Percentiles rank a stretch among this genome's conserved stretches.
phyloP scores from a whole-genome alignment of 1,140 invertebrate species.

The Batillaria attramentaria region DNA sequence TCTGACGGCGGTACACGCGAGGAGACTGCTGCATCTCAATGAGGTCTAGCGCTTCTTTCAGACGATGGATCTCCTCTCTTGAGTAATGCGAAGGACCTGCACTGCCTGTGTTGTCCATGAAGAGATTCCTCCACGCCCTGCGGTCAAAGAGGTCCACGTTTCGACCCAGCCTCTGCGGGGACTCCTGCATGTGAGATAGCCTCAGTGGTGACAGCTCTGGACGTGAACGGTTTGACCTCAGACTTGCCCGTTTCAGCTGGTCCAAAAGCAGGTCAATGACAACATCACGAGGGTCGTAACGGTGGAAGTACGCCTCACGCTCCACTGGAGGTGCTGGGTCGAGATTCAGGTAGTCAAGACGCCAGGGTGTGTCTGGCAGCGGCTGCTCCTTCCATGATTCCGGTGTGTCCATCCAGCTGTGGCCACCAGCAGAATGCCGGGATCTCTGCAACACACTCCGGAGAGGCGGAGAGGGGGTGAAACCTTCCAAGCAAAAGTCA shows the following conservation, averaged over 20 bases:
- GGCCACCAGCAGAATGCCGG: not conserved
- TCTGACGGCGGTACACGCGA: not conserved
- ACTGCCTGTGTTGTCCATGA: too few relatives aligned
- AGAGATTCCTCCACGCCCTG: not conserved
- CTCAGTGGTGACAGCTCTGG: constrained; percentile 24
- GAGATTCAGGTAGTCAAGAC: constrained; percentile 36
- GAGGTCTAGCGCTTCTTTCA: not conserved
- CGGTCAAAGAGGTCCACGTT: constrained; percentile 47
- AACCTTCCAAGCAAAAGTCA: constrained; percentile 16
- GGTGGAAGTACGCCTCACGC: not conserved
- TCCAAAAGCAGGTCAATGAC: constrained; percentile 18
- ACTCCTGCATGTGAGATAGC: constrained; percentile 34
- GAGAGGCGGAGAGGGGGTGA: constrained; percentile 20
- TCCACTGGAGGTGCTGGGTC: constrained; percentile 30
- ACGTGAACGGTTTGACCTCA: not conserved
- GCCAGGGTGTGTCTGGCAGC: constrained; percentile 19
- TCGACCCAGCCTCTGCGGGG: constrained; percentile 45
- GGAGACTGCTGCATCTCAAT: constrained; percentile 15
- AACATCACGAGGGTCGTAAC: constrained; percentile 1
- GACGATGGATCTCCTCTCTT: not conserved
- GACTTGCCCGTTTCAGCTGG: constrained; percentile 22
- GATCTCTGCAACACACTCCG: too few relatives aligned
- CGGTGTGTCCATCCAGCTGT: constrained; percentile 19
- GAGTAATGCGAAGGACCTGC: not conserved
- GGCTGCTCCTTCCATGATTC: not conserved